Base-by-base conservation (phyloP, 2,888 invertebrate species). In the Shargacucullia verbasci region DNA sequence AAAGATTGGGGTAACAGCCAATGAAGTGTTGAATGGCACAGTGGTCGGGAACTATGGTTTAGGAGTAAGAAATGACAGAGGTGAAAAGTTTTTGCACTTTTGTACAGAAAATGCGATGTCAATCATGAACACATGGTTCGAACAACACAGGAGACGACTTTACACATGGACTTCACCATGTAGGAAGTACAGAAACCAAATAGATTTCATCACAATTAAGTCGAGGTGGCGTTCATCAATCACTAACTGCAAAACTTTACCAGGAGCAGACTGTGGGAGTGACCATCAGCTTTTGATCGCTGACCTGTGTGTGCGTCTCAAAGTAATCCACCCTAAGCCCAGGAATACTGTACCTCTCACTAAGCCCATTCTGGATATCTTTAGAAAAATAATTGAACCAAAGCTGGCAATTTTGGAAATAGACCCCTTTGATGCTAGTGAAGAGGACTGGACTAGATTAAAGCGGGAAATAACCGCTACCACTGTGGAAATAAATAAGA, bases 251-350 rank as follows among this genome's bases (percentile, higher is more conserved):
- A 39, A 39, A 20, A 11, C 39, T 1, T 20, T 20, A 5, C 39
- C 39, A 10, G 39, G 39, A 6, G 39, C 39, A 9, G 39, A 39
- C 11, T 39, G 39, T 20, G 39, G 39, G 3, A 39, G 39, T 20
- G 39, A 39, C 11, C 39, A 20, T 11, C 20, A 20, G 9, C 20
- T 39, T 4, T 7, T 39, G 4, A 11, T 39, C 0, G 39, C 39
- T 13, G 37, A 38, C 9, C 8, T 38, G 5, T 7, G 37, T 12
- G 12, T 38, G 4, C 37, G 37, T 14, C 14, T 38, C 8, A 38
- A 38, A 8, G 12, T 2, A 6, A 35, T 12, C n/a, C 35, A 12
- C 6, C n/a, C n/a, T 12, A 35, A 35, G 12, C 35, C 35, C 27
- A n/a, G 27, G 27, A 27, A 27, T 27, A 33, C 11, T 10, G 7